Evolutionary conservation across 2,888 invertebrate genomes (phyloP), one percentile per base, ranked within the genome.

Genomic region (Mallateleia sp.): DNA sequence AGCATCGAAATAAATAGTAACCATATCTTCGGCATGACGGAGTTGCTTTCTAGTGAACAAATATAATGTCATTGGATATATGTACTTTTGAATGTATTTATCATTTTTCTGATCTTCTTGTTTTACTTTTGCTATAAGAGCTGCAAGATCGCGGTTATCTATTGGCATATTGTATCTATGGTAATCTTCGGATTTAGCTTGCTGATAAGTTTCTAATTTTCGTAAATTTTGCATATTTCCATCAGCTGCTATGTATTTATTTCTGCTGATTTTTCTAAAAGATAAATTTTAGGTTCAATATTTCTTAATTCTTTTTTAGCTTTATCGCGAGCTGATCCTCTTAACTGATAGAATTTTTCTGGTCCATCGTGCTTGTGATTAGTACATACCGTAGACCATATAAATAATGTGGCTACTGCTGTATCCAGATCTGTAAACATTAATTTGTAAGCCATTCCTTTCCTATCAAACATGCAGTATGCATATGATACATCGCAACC

Each of bases 1-100:
- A 1, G 75, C 20, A 75, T 75, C 75, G 22, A 75, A 75, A 34
- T 64, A 54, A 5, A 75, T 34, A 9, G 42, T 42, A 20, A 34
- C n/a, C 14, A 38, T 20, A 38, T 64, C 15, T 9, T 50, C 18
- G 0, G 32, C 7, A 42, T 20, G 22, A 3, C 11, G 14, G 11
- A 72, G 24, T 15, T 72, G 72, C 14, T 14, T 58, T 20, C n/a
- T 34, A 1, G 71, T n/a, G 15, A 20, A 71, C 42, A 71, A 6
- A n/a, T 56, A 20, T 8, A 58, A 15, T 2, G 54, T 71, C 0
- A 42, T 18, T 1, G 69, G 69, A 25, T 20, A 71, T 3, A 20
- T 52, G 18, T 71, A 71, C 1, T 14, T 24, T 14, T 24, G 25
- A 5, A 71, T 25, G 15, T 58, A 71, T 18, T 58, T 71, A 28